Conservation (phyloP, 2,797 vertebrate species). For the Schizopygopsis malacanthus region DNA sequence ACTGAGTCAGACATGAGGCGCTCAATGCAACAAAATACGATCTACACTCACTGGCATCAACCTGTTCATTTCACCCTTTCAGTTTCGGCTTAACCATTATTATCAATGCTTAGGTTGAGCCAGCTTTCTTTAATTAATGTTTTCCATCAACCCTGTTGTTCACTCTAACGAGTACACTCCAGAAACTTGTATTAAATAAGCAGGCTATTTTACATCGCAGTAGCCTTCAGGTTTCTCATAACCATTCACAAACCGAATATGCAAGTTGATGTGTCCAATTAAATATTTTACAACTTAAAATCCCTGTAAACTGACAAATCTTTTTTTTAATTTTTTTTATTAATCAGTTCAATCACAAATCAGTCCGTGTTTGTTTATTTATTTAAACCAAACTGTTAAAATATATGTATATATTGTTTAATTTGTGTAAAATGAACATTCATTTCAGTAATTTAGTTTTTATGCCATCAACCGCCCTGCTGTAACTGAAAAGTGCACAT, state of each 20-base stretch:
- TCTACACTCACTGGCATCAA: slow-evolving; percentile 15
- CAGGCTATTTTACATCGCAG: not conserved
- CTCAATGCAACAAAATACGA: slow-evolving; percentile 2
- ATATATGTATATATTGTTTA: not conserved
- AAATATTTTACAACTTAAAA: too few species aligned
- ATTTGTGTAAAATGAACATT: not conserved
- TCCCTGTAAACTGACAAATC: not conserved
- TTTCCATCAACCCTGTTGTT: not conserved
- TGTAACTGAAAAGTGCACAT: not conserved
- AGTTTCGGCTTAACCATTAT: not conserved
- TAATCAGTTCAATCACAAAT: not conserved
- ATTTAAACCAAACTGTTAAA: not conserved
- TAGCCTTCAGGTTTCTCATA: not conserved
- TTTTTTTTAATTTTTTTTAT: not conserved
- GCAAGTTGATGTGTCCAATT: not conserved
- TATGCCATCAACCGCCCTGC: not conserved
- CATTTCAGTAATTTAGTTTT: not conserved
- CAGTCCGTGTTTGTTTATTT: not conserved
- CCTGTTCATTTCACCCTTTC: slow-evolving; percentile 10
- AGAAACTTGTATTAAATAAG: not conserved
- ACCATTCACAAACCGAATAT: not conserved
- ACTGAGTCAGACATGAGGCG: slow-evolving; percentile 19
- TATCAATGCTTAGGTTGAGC: not conserved
- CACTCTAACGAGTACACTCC: not conserved
- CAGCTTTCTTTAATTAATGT: not conserved